Conservation (phyloP, 2,888 invertebrate species). For the Busseola fusca region DNA sequence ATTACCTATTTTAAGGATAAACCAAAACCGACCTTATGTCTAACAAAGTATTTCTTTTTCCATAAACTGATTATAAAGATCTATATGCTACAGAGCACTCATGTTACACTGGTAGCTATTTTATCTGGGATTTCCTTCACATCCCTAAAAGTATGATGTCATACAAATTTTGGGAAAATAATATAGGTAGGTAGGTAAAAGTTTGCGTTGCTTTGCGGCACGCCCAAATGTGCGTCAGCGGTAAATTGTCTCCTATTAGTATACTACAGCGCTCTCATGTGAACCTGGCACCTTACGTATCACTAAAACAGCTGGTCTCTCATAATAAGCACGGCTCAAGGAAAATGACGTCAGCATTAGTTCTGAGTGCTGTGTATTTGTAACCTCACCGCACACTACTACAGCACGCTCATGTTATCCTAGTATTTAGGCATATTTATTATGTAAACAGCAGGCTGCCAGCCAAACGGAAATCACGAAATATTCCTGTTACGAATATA, state of each 20-base stretch:
- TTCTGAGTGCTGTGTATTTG: background rate
- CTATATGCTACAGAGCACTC: background rate
- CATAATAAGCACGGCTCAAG: background rate
- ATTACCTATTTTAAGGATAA: too few relatives aligned
- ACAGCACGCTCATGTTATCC: constrained; percentile 14
- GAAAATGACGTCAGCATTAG: constrained; percentile 3
- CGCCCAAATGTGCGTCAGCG: background rate
- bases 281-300: constrained; percentile 29
- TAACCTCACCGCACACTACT: constrained; percentile 24
- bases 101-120: constrained; percentile 23
- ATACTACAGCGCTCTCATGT: constrained; percentile 5
- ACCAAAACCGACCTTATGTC: background rate
- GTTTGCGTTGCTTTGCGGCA: too few relatives aligned
- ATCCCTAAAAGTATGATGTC: too few relatives aligned
- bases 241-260: background rate
- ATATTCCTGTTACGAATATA: background rate
- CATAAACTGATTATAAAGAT: too few relatives aligned
- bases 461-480: constrained; percentile 6
- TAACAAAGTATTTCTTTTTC: constrained; percentile 1
- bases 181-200: background rate
- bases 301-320: constrained; percentile 17
- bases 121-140: constrained; percentile 9
- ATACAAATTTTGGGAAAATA: too few relatives aligned
- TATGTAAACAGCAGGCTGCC: constrained; percentile 2
- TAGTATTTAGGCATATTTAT: constrained; percentile 18